Base-by-base conservation (phyloP, 2,888 invertebrate species). In the Drosophila formosana region DNA sequence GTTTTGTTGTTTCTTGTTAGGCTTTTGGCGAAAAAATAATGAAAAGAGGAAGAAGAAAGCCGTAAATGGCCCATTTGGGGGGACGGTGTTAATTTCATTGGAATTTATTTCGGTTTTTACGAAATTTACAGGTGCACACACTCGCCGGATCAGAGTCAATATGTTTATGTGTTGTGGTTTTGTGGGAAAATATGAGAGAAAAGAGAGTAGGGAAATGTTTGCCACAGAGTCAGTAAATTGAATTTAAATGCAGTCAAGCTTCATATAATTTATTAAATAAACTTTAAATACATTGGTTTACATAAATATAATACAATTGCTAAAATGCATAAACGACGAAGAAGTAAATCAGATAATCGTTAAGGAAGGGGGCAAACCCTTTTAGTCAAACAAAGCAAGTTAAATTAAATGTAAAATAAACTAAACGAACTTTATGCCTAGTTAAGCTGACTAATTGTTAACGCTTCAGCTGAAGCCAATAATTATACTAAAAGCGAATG, bases 41-140 rank as follows among this genome's bases (percentile, higher is more conserved):
- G 39, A 39, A 1, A 13, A 23, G 55, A 28, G 5, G 43, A 43
- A 39, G 47, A 55, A 50, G 39, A 58, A 11, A 7, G 26, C 39
- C 53, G 41, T 51, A 78, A 65, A 77, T 64, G 63, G 68, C 50
- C 61, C 68, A 78, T 65, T 83, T 73, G 55, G 56, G 61, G 61
- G 72, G 53, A 51, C 66, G 52, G 82, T 88, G 83, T 77, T 84
- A 84, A 84, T 84, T 84, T 72, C 52, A 57, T 53, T 55, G 86
- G 83, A 79, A 84, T 84, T 84, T 73, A 72, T 84, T 79, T 77
- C 30, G 61, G 43, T 53, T 67, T 73, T 77, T 78, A 81, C 71
- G 37, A 72, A 84, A 66, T 52, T 75, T 78, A 77, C 78, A 78
- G 72, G 70, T 72, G 52, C 46, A 37, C 37, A n/a, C n/a, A 4